phyloP scores from a whole-genome alignment of 2,797 vertebrate species.

The Anas capensis region DNA sequence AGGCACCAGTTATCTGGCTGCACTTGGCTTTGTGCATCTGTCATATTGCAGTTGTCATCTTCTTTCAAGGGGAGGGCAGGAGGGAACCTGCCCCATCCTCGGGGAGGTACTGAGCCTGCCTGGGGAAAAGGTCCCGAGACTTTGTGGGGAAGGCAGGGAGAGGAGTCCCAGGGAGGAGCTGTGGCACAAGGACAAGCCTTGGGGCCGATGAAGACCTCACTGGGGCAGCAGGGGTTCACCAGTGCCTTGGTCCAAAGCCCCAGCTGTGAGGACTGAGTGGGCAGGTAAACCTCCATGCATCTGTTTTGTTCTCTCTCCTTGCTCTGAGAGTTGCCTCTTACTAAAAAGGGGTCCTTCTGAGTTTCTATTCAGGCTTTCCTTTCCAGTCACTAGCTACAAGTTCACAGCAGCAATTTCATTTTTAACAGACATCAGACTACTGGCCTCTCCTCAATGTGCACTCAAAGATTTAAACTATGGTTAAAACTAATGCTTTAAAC shows the following conservation, averaged over 20 bases:
- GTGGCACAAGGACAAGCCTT: not conserved
- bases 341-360: not conserved
- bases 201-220: not conserved
- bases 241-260: not conserved
- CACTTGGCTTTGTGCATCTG: not conserved
- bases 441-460: rapidly evolving
- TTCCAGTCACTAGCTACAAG: rapidly evolving
- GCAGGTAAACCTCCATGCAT: not conserved
- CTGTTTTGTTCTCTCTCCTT: not conserved
- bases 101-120: not conserved
- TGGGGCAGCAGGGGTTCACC: not conserved
- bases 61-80: not conserved
- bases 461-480: not conserved
- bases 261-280: rapidly evolving
- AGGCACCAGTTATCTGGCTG: not conserved
- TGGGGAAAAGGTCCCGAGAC: not conserved
- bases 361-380: not conserved
- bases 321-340: not conserved
- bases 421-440: not conserved
- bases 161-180: not conserved
- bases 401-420: not conserved
- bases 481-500: not conserved
- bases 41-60: not conserved
- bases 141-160: not conserved
- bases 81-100: not conserved